phyloP scores from a whole-genome alignment of 1,140 invertebrate species.

The Neodiprion lecontei region DNA sequence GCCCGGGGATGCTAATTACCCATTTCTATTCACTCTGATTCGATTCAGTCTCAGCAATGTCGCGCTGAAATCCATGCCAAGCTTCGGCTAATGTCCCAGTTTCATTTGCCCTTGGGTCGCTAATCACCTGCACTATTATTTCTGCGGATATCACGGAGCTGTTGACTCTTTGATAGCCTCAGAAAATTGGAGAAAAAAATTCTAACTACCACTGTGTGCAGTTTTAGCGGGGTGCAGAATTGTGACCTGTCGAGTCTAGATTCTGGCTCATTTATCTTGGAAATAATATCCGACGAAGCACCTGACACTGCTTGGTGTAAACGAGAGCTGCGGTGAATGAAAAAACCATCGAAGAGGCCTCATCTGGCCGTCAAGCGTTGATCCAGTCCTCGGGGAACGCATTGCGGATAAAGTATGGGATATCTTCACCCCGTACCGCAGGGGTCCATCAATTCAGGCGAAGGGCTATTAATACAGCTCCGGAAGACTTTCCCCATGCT shows the following conservation, averaged over 20 bases:
- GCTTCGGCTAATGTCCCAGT: too few species aligned
- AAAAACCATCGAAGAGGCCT: conserved; percentile 2
- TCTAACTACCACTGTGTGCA: too few species aligned
- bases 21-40: conserved; percentile 5
- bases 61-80: too few species aligned
- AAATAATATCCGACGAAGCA: too few species aligned
- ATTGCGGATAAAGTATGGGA: conserved; percentile 7
- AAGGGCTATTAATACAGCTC: conserved; percentile 5
- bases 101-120: too few species aligned
- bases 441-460: conserved; percentile 6
- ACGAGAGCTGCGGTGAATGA: neutral
- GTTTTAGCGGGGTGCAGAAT: too few species aligned
- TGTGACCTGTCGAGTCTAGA: too few species aligned
- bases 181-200: too few species aligned
- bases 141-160: too few species aligned
- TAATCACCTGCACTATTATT: too few species aligned
- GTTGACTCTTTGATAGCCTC: too few species aligned
- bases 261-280: too few species aligned
- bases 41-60: neutral
- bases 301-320: neutral
- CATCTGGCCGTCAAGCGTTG: conserved; percentile 1
- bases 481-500: neutral
- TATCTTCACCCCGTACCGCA: neutral
- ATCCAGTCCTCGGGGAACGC: conserved; percentile 3
- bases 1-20: neutral